phyloP scores from a whole-genome alignment of 2,113 vertebrate species.

The Lophotis ruficrista region DNA sequence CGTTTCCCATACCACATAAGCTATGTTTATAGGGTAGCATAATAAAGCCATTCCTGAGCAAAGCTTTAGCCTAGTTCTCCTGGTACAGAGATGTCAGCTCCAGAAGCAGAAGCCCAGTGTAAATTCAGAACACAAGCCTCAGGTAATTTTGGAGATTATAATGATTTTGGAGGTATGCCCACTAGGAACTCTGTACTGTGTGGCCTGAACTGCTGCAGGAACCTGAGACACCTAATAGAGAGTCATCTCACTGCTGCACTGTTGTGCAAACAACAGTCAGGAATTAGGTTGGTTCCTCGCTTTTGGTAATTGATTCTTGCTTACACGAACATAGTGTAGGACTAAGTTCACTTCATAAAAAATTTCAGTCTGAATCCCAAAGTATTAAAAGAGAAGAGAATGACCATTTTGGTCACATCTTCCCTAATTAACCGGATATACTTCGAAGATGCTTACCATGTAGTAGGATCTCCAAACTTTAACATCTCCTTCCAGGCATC shows the following conservation, averaged over 20 bases:
- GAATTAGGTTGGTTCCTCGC: background rate
- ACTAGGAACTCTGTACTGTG: background rate
- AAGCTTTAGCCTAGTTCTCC: background rate
- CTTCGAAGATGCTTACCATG: conserved; percentile 59
- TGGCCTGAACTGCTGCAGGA: background rate
- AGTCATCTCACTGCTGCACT: background rate
- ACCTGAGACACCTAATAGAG: background rate
- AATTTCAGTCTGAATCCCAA: background rate
- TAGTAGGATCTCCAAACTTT: conserved; percentile 81
- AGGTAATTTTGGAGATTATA: background rate
- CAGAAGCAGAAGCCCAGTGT: background rate
- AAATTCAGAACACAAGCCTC: background rate
- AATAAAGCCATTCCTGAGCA: background rate
- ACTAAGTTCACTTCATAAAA: background rate
- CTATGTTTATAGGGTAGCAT: background rate
- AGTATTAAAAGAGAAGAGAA: background rate
- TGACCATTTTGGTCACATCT: background rate
- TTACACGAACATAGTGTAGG: background rate
- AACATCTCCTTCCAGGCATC: conserved; percentile 85
- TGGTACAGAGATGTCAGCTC: background rate
- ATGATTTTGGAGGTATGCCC: background rate
- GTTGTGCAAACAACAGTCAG: background rate
- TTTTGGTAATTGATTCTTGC: background rate
- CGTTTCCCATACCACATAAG: background rate
- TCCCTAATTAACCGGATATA: background rate